phyloP scores from a whole-genome alignment of 2,888 invertebrate species.

The Caenorhabditis sp. region DNA sequence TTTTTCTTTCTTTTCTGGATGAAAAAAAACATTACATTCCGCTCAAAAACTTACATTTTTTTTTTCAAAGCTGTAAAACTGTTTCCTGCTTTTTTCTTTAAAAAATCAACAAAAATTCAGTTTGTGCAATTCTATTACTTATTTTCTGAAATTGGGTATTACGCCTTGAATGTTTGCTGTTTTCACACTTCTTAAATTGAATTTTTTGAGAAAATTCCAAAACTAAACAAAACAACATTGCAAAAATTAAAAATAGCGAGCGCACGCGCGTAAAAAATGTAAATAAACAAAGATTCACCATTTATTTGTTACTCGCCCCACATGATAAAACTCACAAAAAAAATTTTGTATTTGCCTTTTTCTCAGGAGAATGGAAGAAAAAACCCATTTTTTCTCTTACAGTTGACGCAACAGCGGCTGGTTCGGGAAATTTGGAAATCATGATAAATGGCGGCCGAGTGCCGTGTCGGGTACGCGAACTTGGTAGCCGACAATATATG shows the following conservation, averaged over 20 bases:
- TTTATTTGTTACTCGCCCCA: constrained; percentile 2
- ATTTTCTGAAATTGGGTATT: too few species aligned
- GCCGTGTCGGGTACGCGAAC: constrained; percentile 86
- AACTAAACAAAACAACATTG: constrained; percentile 1
- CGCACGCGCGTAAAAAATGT: constrained; percentile 5
- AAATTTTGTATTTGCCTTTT: background rate
- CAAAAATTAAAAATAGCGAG: too few species aligned
- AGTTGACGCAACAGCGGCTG: constrained; percentile 95
- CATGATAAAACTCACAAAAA: too few species aligned
- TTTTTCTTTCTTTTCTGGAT: constrained; percentile 5
- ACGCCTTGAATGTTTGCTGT: too few species aligned
- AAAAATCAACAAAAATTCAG: too few species aligned
- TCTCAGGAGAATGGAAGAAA: background rate
- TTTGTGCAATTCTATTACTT: too few species aligned
- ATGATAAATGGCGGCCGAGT: constrained; percentile 93
- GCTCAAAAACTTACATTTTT: too few species aligned
- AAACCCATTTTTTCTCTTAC: constrained; percentile 20
- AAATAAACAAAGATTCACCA: background rate
- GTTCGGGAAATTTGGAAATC: constrained; percentile 93
- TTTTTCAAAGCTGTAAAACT: too few species aligned
- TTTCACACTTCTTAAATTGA: background rate
- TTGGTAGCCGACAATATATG: constrained; percentile 84
- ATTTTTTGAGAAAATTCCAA: too few species aligned
- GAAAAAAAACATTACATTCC: too few species aligned
- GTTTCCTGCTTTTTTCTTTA: too few species aligned